Conservation (phyloP, 1,140 invertebrate species). For the Rhizoglyphus robini region DNA sequence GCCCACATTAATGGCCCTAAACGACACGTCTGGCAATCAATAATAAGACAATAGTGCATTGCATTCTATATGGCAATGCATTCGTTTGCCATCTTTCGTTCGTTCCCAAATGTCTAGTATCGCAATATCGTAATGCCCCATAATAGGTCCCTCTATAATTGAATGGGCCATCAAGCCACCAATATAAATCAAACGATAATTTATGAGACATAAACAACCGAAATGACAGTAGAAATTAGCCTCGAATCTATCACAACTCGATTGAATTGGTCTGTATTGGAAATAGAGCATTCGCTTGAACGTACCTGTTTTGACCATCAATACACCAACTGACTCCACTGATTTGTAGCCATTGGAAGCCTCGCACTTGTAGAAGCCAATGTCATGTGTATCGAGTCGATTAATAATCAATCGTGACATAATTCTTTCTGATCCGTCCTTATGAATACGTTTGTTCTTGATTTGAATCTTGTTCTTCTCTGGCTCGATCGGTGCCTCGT, state of each 20-base stretch:
- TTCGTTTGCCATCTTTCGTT: too few species aligned
- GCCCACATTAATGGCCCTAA: not conserved
- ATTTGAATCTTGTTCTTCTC: conserved; percentile 40
- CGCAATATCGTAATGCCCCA: too few species aligned
- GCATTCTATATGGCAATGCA: too few species aligned
- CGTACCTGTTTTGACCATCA: conserved; percentile 41
- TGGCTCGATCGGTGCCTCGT: conserved; percentile 44
- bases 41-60: not conserved
- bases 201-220: too few species aligned
- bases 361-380: conserved; percentile 53
- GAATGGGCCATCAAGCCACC: too few species aligned
- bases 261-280: too few species aligned
- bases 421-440: not conserved
- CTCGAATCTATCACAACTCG: too few species aligned
- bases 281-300: too few species aligned
- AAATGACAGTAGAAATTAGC: too few species aligned
- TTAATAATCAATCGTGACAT: conserved; percentile 44
- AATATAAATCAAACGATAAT: too few species aligned
- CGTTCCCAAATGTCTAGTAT: too few species aligned
- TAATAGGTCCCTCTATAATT: too few species aligned
- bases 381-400: conserved; percentile 48
- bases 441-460: conserved; percentile 29
- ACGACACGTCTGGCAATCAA: not conserved
- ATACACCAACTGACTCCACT: conserved; percentile 44
- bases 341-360: conserved; percentile 45